Base-by-base conservation (phyloP, 2,113 vertebrate species). In the Colistium nudipinnis region DNA sequence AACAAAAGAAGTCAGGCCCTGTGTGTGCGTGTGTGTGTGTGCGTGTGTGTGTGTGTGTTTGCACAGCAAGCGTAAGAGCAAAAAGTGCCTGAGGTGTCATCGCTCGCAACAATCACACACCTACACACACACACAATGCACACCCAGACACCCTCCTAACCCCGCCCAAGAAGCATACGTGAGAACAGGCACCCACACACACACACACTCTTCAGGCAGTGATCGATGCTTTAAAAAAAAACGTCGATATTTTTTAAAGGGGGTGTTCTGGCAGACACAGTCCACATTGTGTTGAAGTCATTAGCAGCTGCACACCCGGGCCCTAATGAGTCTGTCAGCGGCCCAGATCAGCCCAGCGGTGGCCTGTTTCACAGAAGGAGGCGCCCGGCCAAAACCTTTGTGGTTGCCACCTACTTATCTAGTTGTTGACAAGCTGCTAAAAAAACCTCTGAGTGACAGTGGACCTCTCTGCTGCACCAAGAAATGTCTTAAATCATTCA, bases 401-500 rank as follows among this genome's bases (percentile, higher is more conserved):
- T 52, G 82, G 69, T 76, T 81, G 43, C 78, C 82, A 80, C 81
- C 84, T 82, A 84, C 80, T 85, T 83, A 74, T 82, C 74, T 83
- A 60, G 70, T 64, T 80, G 72, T 49, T 85, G 86, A 87, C 82
- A 86, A 68, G 69, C 75, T 43, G 62, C 59, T 81, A 62, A 76
- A 77, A 62, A 76, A 77, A 66, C 67, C 48, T 72, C 62, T 56
- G 77, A 76, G 59, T 70, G 83, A 81, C 82, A 80, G 78, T 33
- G 54, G 57, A 69, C 33, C 48, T 64, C 44, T 66, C 61, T 69
- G 53, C 60, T 25, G 43, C 64, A 67, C 56, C 33, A 2, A 65
- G 62, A 81, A 84, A 78, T 72, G 60, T 49, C 60, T 76, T 84
- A 56, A 83, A 85, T 85, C 77, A 76, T 70, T 78, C 52, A 81